Percentiles rank a stretch among this genome's conserved stretches.
Conservation (phyloP, 1,140 invertebrate species). For the Lethocerus indicus region DNA sequence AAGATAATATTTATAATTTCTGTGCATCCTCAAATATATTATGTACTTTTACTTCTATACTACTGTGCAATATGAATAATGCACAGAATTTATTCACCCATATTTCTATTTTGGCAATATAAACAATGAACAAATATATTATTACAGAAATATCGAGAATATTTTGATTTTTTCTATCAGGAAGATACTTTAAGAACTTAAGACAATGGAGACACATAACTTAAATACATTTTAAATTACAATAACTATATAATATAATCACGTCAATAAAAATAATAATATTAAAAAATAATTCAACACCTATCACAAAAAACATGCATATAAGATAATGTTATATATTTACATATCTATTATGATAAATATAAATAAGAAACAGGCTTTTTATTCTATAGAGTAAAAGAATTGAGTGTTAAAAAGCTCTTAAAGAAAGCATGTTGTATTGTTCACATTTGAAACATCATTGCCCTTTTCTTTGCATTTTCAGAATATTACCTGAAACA, state of each 20-base stretch:
- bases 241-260: constrained; percentile 16
- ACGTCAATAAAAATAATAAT: constrained; percentile 13
- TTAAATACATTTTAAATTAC: constrained; percentile 14
- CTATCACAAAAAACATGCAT: constrained; percentile 18
- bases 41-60: too few relatives aligned
- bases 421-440: constrained; percentile 3
- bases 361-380: constrained; percentile 3
- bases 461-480: too few relatives aligned
- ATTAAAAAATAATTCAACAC: constrained; percentile 16
- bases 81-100: not conserved
- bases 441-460: too few relatives aligned
- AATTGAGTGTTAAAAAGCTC: constrained; percentile 8
- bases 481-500: too few relatives aligned
- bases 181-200: constrained; percentile 17
- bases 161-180: constrained; percentile 16
- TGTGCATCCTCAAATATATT: too few relatives aligned
- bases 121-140: constrained; percentile 17
- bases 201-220: constrained; percentile 14
- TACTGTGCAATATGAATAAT: too few relatives aligned
- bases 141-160: too few relatives aligned
- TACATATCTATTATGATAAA: constrained; percentile 3
- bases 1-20: too few relatives aligned
- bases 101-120: constrained; percentile 9
- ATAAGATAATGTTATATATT: constrained; percentile 8
- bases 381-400: constrained; percentile 2